Conservation (phyloP, 2,888 invertebrate species). For the Dorcus parallelipipedus region DNA sequence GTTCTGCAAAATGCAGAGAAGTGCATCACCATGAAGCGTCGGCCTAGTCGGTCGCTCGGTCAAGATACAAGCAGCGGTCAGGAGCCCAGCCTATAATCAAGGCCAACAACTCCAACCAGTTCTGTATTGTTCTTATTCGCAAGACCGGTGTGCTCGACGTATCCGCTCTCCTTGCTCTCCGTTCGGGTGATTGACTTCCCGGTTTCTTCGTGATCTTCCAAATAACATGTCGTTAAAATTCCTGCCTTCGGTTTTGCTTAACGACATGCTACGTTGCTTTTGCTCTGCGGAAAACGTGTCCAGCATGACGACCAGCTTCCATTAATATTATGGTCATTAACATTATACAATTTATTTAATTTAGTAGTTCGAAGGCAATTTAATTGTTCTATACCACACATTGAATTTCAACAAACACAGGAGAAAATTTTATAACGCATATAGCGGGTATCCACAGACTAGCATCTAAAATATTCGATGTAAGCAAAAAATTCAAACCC, state of each 20-base stretch:
- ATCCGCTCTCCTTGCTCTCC: background rate
- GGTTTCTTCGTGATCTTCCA: too few relatives aligned
- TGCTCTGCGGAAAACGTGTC: background rate
- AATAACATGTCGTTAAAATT: too few relatives aligned
- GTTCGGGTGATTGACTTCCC: slow-evolving; percentile 1
- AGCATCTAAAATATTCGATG: too few relatives aligned
- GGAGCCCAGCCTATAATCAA: slow-evolving; percentile 20
- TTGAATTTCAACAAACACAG: too few relatives aligned
- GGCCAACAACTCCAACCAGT: slow-evolving; percentile 28
- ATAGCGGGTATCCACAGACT: too few relatives aligned
- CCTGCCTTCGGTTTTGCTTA: too few relatives aligned
- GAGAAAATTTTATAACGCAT: too few relatives aligned
- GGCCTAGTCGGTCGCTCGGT: slow-evolving; percentile 23
- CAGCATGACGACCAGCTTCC: background rate
- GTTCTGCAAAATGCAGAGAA: background rate
- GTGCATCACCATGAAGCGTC: slow-evolving; percentile 13
- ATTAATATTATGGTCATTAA: too few relatives aligned
- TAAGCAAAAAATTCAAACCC: too few relatives aligned
- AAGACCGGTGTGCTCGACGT: slow-evolving; percentile 4
- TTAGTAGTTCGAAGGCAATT: too few relatives aligned
- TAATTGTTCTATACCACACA: too few relatives aligned
- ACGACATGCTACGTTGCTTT: background rate
- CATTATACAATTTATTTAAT: too few relatives aligned
- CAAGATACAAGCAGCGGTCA: slow-evolving; percentile 19
- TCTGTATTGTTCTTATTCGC: slow-evolving; percentile 27